phyloP scores from a whole-genome alignment of 2,797 vertebrate species.

The Leucoraja ocellata region DNA sequence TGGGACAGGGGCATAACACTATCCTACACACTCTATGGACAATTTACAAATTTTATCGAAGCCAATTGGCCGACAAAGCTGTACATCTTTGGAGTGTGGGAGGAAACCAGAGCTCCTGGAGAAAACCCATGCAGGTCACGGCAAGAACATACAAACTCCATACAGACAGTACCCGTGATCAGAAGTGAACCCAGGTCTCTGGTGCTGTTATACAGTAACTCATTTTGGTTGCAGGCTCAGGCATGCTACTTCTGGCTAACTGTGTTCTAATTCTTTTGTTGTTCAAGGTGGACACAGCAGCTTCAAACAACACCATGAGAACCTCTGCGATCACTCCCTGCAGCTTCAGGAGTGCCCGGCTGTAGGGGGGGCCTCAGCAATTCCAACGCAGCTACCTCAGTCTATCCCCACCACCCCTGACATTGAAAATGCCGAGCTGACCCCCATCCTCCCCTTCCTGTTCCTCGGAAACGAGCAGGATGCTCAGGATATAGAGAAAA shows the following conservation, averaged over 20 bases:
- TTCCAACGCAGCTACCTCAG: slow-evolving; percentile 78
- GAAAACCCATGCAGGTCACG: too few relatives aligned
- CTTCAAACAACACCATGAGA: slow-evolving; percentile 87
- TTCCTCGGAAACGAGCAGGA: slow-evolving; percentile 92
- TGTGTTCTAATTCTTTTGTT: neutral
- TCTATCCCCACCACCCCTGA: slow-evolving; percentile 85
- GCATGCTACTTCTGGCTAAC: neutral
- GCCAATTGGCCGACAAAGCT: too few relatives aligned
- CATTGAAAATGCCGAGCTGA: slow-evolving; percentile 92
- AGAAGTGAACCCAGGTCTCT: too few relatives aligned
- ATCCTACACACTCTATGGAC: too few relatives aligned
- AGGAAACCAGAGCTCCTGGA: too few relatives aligned
- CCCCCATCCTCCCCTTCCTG: slow-evolving; percentile 88
- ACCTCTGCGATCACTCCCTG: slow-evolving; percentile 93
- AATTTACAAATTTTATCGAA: too few relatives aligned
- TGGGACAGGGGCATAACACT: too few relatives aligned
- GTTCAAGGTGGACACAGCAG: slow-evolving; percentile 84
- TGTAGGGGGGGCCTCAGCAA: slow-evolving; percentile 56
- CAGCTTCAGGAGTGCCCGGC: slow-evolving; percentile 82
- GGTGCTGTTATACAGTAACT: too few relatives aligned
- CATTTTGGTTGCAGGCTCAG: neutral
- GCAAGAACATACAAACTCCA: too few relatives aligned
- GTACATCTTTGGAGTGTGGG: too few relatives aligned
- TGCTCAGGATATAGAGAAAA: slow-evolving; percentile 79
- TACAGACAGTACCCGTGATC: too few relatives aligned